A percentile compares a stretch with the other conserved stretches of the same genome.
phyloP scores from a whole-genome alignment of 2,888 invertebrate species.

The Mythimna loreyi region DNA sequence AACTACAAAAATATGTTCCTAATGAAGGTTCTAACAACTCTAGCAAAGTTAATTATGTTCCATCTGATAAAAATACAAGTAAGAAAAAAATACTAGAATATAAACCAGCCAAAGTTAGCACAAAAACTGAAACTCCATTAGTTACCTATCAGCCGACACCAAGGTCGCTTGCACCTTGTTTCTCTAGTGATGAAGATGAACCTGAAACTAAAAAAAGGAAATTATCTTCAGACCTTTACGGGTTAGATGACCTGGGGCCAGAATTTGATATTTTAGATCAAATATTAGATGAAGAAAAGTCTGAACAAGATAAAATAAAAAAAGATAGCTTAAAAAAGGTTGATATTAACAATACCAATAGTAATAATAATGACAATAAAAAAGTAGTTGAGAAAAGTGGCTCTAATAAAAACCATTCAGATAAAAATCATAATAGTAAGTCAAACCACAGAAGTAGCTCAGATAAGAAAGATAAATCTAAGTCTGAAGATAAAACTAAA shows the following conservation, averaged over 20 bases:
- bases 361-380: conserved; percentile 64
- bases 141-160: conserved; percentile 88
- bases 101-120: conserved; percentile 81
- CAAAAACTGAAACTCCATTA: conserved; percentile 73
- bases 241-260: conserved; percentile 85
- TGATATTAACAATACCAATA: conserved; percentile 57
- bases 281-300: conserved; percentile 87
- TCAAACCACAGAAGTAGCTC: conserved; percentile 70
- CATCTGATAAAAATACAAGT: conserved; percentile 82
- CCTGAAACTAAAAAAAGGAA: conserved; percentile 82
- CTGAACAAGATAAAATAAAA: conserved; percentile 61
- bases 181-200: conserved; percentile 89
- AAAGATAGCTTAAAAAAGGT: conserved; percentile 52
- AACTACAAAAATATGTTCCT: conserved; percentile 83
- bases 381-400: conserved; percentile 47
- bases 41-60: conserved; percentile 83
- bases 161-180: conserved; percentile 83
- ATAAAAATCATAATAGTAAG: conserved; percentile 67
- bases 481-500: conserved; percentile 70
- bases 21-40: conserved; percentile 72
- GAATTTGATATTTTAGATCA: conserved; percentile 89
- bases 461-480: conserved; percentile 71
- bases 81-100: conserved; percentile 87
- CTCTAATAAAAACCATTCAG: conserved; percentile 61
- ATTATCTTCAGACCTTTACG: conserved; percentile 82